These are phyloP conservation scores for Melanogrammus aeglefinus DNA, from an alignment of 2,797 vertebrate genomes.

Conservation along the genomic window DNA sequence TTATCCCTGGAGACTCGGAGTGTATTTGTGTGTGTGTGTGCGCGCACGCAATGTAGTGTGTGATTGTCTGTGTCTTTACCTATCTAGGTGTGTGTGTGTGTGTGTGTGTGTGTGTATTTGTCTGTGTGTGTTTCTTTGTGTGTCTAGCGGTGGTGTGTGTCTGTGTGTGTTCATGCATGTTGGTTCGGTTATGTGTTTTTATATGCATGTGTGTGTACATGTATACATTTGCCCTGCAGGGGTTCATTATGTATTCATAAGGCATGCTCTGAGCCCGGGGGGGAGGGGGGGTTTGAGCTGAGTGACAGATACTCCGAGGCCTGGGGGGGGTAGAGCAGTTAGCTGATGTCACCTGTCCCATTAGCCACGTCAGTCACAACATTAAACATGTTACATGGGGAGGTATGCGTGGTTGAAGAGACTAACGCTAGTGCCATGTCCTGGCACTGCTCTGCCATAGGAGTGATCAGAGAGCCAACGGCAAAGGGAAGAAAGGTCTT, in stretches of 20 bases:
- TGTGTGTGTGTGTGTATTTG: too few relatives aligned
- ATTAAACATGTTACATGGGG: background rate
- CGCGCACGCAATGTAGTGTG: too few relatives aligned
- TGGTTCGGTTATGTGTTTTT: background rate
- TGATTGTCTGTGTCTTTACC: background rate
- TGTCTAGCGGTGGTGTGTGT: conserved; percentile 6
- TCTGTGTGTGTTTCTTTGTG: background rate
- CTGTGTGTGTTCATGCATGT: conserved; percentile 7
- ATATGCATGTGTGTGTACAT: background rate
- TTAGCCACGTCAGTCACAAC: background rate
- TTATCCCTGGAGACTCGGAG: background rate
- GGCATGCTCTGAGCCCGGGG: background rate
- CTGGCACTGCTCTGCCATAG: too few relatives aligned
- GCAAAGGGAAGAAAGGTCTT: background rate
- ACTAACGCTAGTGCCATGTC: background rate
- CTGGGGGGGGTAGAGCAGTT: background rate
- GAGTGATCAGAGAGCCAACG: too few relatives aligned
- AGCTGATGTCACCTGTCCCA: background rate
- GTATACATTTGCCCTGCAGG: background rate
- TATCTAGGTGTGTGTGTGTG: background rate
- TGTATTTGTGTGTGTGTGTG: too few relatives aligned
- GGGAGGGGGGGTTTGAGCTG: background rate
- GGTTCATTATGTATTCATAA: background rate
- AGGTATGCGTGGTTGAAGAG: background rate
- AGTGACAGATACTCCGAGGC: background rate